Percentiles rank a stretch among this genome's conserved stretches.
phyloP scores from a whole-genome alignment of 2,888 invertebrate species.

The Hyalella azteca region DNA sequence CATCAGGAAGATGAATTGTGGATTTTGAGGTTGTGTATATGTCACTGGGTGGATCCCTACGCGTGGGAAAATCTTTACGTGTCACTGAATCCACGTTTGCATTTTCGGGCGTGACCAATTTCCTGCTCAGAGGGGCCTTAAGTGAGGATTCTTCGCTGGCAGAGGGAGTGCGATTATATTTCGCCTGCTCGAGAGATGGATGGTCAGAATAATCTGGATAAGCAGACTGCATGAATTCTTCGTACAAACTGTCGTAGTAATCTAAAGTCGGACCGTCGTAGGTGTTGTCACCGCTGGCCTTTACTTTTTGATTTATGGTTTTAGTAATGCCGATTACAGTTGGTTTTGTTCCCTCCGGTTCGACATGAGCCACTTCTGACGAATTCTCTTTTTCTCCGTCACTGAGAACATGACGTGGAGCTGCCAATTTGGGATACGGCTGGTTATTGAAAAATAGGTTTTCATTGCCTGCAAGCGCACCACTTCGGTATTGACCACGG shows the following conservation, averaged over 20 bases:
- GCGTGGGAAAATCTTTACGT: background rate
- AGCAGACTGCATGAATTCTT: conserved; percentile 2
- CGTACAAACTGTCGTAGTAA: conserved; percentile 20
- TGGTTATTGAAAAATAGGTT: background rate
- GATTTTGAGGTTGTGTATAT: background rate
- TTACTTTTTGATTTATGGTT: background rate
- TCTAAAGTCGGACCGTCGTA: background rate
- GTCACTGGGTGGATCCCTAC: conserved; percentile 25
- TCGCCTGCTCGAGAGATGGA: background rate
- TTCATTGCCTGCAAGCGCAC: background rate
- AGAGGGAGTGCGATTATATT: too few relatives aligned
- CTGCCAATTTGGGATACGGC: background rate
- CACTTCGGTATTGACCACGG: background rate
- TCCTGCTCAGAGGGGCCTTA: background rate
- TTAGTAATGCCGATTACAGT: background rate
- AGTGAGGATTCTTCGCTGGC: background rate
- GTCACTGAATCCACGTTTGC: background rate
- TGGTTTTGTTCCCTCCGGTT: background rate
- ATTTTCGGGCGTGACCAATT: background rate
- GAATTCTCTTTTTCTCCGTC: background rate
- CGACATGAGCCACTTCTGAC: background rate
- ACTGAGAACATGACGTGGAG: background rate
- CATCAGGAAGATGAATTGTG: too few relatives aligned
- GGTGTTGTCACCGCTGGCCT: background rate
- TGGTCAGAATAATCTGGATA: conserved; percentile 10